Percentiles rank a stretch among this genome's conserved stretches.
phyloP scores from a whole-genome alignment of 2,888 invertebrate genomes.

The Petrolisthes cinctipes region DNA sequence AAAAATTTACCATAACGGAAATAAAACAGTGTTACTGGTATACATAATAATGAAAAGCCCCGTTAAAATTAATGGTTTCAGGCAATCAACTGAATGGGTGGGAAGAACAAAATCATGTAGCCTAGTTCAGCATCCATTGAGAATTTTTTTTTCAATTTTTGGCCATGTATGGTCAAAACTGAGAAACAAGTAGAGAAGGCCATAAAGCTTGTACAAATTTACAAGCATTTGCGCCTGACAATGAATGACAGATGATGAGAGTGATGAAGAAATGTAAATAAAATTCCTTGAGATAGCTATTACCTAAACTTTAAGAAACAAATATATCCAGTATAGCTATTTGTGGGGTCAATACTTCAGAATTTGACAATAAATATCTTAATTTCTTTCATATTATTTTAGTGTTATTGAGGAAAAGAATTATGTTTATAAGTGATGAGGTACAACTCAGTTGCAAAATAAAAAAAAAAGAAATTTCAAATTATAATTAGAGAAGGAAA shows the following conservation, averaged over 20 bases:
- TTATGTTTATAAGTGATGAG: background rate
- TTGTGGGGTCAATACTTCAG: background rate
- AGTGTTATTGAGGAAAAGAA: background rate
- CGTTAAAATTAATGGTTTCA: too few species aligned
- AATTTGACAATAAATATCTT: background rate
- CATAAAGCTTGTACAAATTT: background rate
- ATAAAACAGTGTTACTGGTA: too few species aligned
- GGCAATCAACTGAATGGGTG: too few species aligned
- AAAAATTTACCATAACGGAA: too few species aligned
- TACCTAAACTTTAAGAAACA: background rate
- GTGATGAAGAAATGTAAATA: background rate
- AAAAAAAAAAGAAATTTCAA: too few species aligned
- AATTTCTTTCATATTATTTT: background rate
- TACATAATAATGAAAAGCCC: too few species aligned
- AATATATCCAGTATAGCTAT: background rate
- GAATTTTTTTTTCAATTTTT: constrained; percentile 12
- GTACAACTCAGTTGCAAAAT: background rate
- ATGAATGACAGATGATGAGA: background rate
- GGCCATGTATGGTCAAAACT: background rate
- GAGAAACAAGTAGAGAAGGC: background rate
- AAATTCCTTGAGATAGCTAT: background rate
- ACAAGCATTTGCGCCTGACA: background rate
- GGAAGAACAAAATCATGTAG: too few species aligned
- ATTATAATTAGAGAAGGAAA: too few species aligned
- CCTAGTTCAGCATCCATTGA: constrained; percentile 26